Base-by-base conservation (phyloP, 1,140 invertebrate genomes). In the Pogonomyrmex californicus region DNA sequence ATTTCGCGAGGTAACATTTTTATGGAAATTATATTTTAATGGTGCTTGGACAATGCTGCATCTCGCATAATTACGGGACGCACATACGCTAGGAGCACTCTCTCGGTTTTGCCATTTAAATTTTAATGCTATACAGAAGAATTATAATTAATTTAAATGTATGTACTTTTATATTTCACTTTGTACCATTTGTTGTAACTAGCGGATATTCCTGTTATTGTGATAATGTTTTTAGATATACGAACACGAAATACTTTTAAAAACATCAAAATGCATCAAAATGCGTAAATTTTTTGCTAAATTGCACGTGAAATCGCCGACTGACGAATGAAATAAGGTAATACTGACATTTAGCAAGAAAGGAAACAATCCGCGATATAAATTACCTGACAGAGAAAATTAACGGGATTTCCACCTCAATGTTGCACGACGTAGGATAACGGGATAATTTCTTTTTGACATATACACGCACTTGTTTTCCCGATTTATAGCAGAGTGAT, bases 1-100 rank as follows among this genome's bases (percentile, higher is more conserved):
- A 30, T 60, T 83, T 62, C 41, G 10, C n/a, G 68, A 60, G 56
- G 44, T 12, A 62, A 75, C 70, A 47, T 73, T 83, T 83, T 83
- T 47, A 68, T 47, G 12, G 4, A 49, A 75, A 83, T 83, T 73
- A 83, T 62, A 75, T 83, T 83, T 83, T 83, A 83, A 83, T 70
- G 23, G 77, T 47, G 30, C 66, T 47, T 60, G 54, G 49, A 83
- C 58, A 83, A 36, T 56, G 44, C 23, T 58, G 30, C n/a, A 49
- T 60, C 79, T 47, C 30, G 17, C 47, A 73, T 38, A 73, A 83
- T 60, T 68, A 60, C 51, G 30, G 23, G 44, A 17, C 17, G 17
- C 30, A 36, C 9, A 62, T 41, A 56, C 12, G 47, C 12, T 17
- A 41, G 78, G 9, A 58, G 56, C 30, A 36, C 10, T 44, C 41